Conservation (phyloP, 2,888 invertebrate species). For the Notodonta ziczac region DNA sequence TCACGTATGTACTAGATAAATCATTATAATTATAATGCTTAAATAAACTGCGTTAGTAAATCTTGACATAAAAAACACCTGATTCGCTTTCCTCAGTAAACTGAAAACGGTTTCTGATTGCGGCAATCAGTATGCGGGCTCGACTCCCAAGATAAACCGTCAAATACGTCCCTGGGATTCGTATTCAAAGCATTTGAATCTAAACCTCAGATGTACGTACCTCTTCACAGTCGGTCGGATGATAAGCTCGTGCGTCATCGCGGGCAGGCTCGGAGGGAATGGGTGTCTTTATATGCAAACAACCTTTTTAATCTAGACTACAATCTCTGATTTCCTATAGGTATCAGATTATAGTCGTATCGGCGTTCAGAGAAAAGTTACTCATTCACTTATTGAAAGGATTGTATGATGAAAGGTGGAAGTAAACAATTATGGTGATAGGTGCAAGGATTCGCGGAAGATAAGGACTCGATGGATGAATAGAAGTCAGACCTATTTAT, state of each 20-base stretch:
- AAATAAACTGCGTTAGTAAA: too few species aligned
- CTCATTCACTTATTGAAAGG: neutral
- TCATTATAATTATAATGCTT: too few species aligned
- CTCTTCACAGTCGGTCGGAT: slow-evolving; percentile 26
- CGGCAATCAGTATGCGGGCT: neutral
- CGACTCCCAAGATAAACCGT: neutral
- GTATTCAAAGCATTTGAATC: neutral
- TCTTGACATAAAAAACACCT: too few species aligned
- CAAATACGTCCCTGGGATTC: neutral
- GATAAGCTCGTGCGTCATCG: slow-evolving; percentile 31
- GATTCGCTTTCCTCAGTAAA: too few species aligned
- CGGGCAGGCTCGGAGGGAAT: slow-evolving; percentile 10
- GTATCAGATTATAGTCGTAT: slow-evolving; percentile 4
- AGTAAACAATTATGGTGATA: too few species aligned
- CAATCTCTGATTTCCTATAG: slow-evolving; percentile 34
- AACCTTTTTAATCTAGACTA: slow-evolving; percentile 18
- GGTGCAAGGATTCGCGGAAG: too few species aligned
- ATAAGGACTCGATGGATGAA: too few species aligned
- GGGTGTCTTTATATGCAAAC: slow-evolving; percentile 16
- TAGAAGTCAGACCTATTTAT: too few species aligned
- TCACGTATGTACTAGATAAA: too few species aligned
- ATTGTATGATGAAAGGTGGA: neutral
- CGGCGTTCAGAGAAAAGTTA: neutral
- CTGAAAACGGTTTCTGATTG: neutral
- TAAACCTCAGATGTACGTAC: slow-evolving; percentile 21